These are phyloP conservation scores for Vesta saturnalis DNA, from an alignment of 2,888 invertebrate species.

Conservation along the genomic window DNA sequence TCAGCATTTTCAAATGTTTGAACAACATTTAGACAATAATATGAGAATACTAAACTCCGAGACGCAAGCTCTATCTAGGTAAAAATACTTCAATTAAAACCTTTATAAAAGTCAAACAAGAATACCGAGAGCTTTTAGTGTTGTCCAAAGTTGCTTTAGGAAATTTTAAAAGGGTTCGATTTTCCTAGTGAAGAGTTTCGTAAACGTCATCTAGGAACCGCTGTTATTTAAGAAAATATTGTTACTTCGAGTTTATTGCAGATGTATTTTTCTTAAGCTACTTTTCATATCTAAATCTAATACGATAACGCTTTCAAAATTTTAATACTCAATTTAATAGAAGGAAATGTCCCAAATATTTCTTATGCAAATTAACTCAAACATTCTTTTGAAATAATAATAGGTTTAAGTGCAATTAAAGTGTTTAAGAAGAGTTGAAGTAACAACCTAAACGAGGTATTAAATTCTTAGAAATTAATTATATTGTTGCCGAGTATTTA, in stretches of 20 bases:
- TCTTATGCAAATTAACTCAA: too few relatives aligned
- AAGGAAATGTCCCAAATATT: too few relatives aligned
- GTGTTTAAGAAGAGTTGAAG: too few relatives aligned
- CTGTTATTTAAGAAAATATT: background rate
- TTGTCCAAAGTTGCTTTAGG: background rate
- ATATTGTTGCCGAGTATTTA: conserved; percentile 1
- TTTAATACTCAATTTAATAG: too few relatives aligned
- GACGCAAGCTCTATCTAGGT: background rate
- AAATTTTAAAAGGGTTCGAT: background rate
- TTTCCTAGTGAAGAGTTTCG: conserved; percentile 1
- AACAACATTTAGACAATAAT: background rate
- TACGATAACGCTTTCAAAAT: too few relatives aligned
- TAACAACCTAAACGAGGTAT: background rate
- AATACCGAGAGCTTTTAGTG: background rate
- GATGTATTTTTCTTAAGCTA: background rate
- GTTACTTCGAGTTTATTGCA: background rate
- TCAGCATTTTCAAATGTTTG: background rate
- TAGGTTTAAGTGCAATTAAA: too few relatives aligned
- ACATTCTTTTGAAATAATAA: too few relatives aligned
- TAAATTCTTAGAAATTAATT: conserved; percentile 1
- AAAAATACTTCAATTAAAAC: background rate
- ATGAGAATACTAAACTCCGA: background rate
- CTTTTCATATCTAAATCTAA: background rate
- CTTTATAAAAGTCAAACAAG: background rate
- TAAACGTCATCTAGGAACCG: background rate